These are phyloP conservation scores for Labroides dimidiatus DNA, from an alignment of 2,797 vertebrate species.

Conservation along the genomic window DNA sequence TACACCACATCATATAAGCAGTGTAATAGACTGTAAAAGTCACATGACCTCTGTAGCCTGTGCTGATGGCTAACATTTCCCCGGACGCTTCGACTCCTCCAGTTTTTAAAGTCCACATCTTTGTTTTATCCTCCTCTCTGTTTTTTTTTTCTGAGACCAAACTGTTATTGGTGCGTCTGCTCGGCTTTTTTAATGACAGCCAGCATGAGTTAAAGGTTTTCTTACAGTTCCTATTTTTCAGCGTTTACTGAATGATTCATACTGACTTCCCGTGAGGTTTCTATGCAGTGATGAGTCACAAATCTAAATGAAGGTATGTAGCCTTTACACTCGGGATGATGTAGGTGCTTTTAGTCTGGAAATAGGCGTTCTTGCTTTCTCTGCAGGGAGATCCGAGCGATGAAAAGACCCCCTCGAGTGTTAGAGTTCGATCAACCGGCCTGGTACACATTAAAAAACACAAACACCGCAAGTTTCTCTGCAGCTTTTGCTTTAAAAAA, in stretches of 20 bases:
- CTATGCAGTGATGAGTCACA: conserved; percentile 11
- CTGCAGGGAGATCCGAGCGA: background rate
- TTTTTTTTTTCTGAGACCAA: conserved; percentile 1
- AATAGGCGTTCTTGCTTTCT: background rate
- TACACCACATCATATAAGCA: too few species aligned
- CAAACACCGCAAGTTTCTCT: too few species aligned
- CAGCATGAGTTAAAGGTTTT: background rate
- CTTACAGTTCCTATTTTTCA: conserved; percentile 31
- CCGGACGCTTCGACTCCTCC: conserved; percentile 14
- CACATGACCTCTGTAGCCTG: conserved; percentile 5
- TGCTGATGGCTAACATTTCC: conserved; percentile 25
- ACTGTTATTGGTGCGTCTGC: background rate
- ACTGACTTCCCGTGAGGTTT: conserved; percentile 6
- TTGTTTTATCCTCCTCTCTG: conserved; percentile 6
- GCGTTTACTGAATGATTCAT: conserved; percentile 27
- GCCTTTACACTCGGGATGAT: background rate
- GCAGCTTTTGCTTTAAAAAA: too few species aligned
- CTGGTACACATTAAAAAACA: too few species aligned
- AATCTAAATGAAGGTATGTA: background rate
- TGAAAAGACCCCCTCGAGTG: background rate
- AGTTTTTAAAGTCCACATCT: conserved; percentile 16
- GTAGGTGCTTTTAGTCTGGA: background rate
- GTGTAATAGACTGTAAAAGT: background rate
- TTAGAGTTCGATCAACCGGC: too few species aligned
- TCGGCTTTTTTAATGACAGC: conserved; percentile 13